Conservation (phyloP, 2,888 invertebrate genomes). For the Lasioglossum morio region DNA sequence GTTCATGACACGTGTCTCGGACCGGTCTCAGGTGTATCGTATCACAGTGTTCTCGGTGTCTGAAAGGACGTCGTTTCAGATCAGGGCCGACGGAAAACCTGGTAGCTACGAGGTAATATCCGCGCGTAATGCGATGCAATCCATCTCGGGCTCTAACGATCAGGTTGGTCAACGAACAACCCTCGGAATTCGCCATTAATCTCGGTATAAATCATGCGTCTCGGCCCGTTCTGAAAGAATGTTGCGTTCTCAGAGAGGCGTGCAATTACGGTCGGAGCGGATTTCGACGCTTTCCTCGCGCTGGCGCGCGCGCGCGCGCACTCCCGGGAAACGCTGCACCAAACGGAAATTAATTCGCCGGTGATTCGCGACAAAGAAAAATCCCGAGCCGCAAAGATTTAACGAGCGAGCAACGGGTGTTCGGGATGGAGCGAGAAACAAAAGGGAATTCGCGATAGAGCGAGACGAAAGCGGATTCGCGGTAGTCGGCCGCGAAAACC, state of each 20-base stretch:
- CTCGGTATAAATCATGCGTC: constrained; percentile 62
- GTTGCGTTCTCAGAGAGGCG: constrained; percentile 40
- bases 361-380: constrained; percentile 16
- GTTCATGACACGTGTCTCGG: background rate
- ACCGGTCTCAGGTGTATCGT: constrained; percentile 7
- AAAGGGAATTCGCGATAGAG: constrained; percentile 31
- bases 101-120: constrained; percentile 58
- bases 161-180: constrained; percentile 64
- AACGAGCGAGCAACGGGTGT: background rate
- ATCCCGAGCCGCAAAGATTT: background rate
- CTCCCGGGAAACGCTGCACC: background rate
- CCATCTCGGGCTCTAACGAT: constrained; percentile 56
- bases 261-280: constrained; percentile 51
- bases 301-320: too few relatives aligned
- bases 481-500: constrained; percentile 70
- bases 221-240: constrained; percentile 34
- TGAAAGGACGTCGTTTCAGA: constrained; percentile 3
- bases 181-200: constrained; percentile 68
- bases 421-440: background rate
- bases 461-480: constrained; percentile 61
- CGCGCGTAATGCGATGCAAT: constrained; percentile 56
- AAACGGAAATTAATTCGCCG: constrained; percentile 39
- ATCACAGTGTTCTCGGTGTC: background rate
- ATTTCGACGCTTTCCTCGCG: constrained; percentile 43
- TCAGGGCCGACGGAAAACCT: constrained; percentile 49